Evolutionary conservation across 2,797 vertebrate species (phyloP).

Genomic region (Hydrolagus colliei): DNA sequence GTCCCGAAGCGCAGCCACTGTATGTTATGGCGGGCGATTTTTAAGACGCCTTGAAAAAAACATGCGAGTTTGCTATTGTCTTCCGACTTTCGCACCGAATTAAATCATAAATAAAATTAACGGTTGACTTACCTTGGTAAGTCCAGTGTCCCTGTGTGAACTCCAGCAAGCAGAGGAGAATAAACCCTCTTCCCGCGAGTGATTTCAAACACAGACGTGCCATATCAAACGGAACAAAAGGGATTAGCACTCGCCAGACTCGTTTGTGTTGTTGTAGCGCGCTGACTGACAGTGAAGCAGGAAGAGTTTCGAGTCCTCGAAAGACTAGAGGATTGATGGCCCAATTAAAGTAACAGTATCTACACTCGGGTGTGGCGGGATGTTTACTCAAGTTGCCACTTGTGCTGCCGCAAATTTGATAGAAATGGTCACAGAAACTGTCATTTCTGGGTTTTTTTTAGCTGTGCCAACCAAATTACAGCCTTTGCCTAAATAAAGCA

Average conservation of each 20-base stretch:
- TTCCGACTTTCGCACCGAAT: background rate
- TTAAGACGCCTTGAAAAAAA: too few relatives aligned
- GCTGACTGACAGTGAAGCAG: background rate
- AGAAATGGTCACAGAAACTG: too few relatives aligned
- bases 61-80: too few relatives aligned
- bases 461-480: too few relatives aligned
- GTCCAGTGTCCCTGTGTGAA: background rate
- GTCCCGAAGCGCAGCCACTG: too few relatives aligned
- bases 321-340: background rate
- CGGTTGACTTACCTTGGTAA: conserved; percentile 13
- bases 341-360: background rate
- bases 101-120: background rate
- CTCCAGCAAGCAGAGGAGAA: background rate
- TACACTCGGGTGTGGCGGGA: background rate
- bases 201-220: background rate
- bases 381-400: background rate
- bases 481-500: too few relatives aligned
- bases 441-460: too few relatives aligned
- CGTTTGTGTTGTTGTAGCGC: background rate
- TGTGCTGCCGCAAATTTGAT: too few relatives aligned
- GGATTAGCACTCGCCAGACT: too few relatives aligned
- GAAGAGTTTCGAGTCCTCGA: background rate
- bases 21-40: too few relatives aligned
- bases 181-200: background rate
- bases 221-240: background rate